Conservation (phyloP, 2,888 invertebrate species). For the Tachina lurida region DNA sequence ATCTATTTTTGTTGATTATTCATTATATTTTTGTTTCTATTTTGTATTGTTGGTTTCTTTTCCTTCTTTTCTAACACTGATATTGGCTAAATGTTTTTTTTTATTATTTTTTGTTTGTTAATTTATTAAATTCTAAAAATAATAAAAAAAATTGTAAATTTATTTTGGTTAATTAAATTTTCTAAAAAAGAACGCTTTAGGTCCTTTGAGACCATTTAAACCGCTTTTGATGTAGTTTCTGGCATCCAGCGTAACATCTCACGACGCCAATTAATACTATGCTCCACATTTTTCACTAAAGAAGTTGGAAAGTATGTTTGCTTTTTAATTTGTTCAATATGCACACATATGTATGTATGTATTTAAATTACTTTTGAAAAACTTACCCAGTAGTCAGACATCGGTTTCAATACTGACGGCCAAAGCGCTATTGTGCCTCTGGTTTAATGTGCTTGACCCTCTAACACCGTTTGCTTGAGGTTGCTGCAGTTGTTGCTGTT, state of each 20-base stretch:
- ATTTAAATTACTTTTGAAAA: background rate
- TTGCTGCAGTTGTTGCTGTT: constrained; percentile 78
- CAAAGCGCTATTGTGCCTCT: constrained; percentile 90
- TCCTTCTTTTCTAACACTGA: constrained; percentile 73
- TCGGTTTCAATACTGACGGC: constrained; percentile 96
- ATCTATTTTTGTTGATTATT: constrained; percentile 55
- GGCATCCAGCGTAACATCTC: constrained; percentile 83
- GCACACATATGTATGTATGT: too few relatives aligned
- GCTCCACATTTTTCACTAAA: constrained; percentile 82
- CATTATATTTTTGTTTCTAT: constrained; percentile 34
- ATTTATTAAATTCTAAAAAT: constrained; percentile 62
- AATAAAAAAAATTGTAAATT: constrained; percentile 54
- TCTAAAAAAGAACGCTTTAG: constrained; percentile 58
- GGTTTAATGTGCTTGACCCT: constrained; percentile 79
- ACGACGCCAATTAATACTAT: constrained; percentile 83
- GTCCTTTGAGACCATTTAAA: constrained; percentile 77
- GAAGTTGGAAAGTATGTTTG: background rate
- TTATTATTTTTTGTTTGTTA: constrained; percentile 47
- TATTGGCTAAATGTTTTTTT: constrained; percentile 72
- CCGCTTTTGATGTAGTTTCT: constrained; percentile 83
- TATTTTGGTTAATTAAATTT: constrained; percentile 67
- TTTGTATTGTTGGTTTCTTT: constrained; percentile 30
- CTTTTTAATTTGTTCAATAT: too few relatives aligned
- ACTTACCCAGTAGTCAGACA: constrained; percentile 95
- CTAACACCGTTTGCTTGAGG: constrained; percentile 76